Conservation (phyloP, 1,140 invertebrate genomes). For the Drosophila varians region DNA sequence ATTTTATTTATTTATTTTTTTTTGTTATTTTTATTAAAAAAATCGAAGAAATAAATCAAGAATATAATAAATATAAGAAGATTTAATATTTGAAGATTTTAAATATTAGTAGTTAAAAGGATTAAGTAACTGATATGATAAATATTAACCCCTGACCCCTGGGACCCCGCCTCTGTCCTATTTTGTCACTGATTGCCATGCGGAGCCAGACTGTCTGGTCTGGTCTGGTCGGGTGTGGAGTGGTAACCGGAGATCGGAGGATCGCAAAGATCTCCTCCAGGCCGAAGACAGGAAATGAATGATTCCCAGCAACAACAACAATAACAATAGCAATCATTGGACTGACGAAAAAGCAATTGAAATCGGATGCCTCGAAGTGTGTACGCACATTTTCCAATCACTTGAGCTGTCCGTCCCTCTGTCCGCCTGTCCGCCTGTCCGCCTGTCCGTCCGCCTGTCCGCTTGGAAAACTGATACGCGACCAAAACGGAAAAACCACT, state of each 20-base stretch:
- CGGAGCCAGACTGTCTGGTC: slow-evolving; percentile 77
- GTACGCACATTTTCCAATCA: slow-evolving; percentile 47
- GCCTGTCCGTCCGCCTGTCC: neutral
- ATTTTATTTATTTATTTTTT: neutral
- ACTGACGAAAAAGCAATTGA: slow-evolving; percentile 39
- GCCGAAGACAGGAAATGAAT: slow-evolving; percentile 62
- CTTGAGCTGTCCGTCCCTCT: slow-evolving; percentile 13
- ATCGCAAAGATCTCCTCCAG: neutral
- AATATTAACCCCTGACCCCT: neutral
- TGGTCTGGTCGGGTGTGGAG: too few relatives aligned
- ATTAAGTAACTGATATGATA: neutral
- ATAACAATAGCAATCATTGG: slow-evolving; percentile 49
- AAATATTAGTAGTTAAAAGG: neutral
- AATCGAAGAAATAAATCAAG: too few relatives aligned
- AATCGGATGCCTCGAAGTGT: slow-evolving; percentile 46
- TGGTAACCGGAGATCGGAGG: slow-evolving; percentile 47
- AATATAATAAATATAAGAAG: too few relatives aligned
- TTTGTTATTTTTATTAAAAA: neutral
- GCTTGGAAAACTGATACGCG: slow-evolving; percentile 58
- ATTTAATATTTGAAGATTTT: neutral
- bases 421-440: neutral
- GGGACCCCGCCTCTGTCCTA: neutral
- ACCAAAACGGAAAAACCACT: slow-evolving; percentile 78
- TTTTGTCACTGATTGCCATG: slow-evolving; percentile 5
- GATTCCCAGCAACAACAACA: slow-evolving; percentile 47